Evolutionary conservation across 2,888 invertebrate species (phyloP).

Genomic region (Ptychoptera albimana): DNA sequence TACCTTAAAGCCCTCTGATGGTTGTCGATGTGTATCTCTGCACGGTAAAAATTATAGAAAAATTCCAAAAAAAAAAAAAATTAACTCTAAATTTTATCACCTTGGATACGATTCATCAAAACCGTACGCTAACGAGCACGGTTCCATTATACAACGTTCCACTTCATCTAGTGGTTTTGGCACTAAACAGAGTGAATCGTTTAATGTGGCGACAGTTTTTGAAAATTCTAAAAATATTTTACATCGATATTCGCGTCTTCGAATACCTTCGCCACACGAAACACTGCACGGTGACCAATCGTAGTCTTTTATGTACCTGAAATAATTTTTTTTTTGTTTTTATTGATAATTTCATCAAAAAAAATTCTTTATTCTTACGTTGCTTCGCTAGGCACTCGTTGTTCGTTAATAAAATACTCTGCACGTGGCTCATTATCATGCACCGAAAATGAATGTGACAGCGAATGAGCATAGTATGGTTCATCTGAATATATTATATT

Average conservation of each 20-base stretch:
- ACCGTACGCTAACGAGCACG: constrained; percentile 53
- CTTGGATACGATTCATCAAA: constrained; percentile 29
- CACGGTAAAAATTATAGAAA: neutral
- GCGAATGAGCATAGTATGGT: too few relatives aligned
- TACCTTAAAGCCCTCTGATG: constrained; percentile 38
- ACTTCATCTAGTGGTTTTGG: constrained; percentile 67
- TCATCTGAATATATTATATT: too few relatives aligned
- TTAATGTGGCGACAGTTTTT: constrained; percentile 70
- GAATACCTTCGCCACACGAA: constrained; percentile 77
- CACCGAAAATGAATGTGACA: too few relatives aligned
- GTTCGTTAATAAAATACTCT: too few relatives aligned
- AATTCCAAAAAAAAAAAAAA: neutral
- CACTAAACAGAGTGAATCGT: constrained; percentile 76
- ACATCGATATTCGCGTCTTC: constrained; percentile 77
- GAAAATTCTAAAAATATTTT: constrained; percentile 89
- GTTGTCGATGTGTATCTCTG: constrained; percentile 4
- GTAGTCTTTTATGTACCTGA: constrained; percentile 73
- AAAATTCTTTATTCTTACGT: too few relatives aligned
- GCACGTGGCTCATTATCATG: too few relatives aligned
- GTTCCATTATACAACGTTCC: constrained; percentile 65
- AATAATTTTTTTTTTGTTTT: constrained; percentile 12
- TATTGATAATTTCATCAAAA: too few relatives aligned
- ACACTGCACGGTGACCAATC: constrained; percentile 88
- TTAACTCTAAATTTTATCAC: neutral
- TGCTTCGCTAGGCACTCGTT: too few relatives aligned